Conservation (phyloP, 2,888 invertebrate genomes). For the Eupithecia abbreviata region DNA sequence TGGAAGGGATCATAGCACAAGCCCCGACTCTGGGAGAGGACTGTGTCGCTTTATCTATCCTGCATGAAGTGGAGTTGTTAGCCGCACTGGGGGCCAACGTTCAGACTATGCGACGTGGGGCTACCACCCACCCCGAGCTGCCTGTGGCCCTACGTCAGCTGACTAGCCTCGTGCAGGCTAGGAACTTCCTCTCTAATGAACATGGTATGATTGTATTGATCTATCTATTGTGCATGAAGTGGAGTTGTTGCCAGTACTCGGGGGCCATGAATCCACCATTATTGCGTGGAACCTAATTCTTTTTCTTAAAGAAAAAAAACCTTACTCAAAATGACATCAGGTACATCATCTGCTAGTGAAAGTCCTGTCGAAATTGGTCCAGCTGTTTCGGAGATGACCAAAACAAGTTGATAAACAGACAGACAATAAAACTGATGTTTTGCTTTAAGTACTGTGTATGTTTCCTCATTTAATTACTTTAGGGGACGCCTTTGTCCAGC, state of each 20-base stretch:
- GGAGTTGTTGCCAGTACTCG: constrained; percentile 87
- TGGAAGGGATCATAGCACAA: constrained; percentile 88
- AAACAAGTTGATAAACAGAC: too few species aligned
- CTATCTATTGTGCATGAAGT: constrained; percentile 90
- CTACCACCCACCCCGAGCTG: constrained; percentile 87
- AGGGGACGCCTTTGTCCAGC: too few species aligned
- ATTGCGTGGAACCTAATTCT: too few species aligned
- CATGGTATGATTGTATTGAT: constrained; percentile 83
- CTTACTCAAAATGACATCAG: too few species aligned
- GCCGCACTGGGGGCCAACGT: constrained; percentile 87
- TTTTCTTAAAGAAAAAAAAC: too few species aligned
- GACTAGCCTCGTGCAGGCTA: constrained; percentile 79
- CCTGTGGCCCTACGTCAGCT: constrained; percentile 88
- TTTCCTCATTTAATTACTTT: too few species aligned
- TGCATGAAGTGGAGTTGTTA: constrained; percentile 90
- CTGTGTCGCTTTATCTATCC: constrained; percentile 88
- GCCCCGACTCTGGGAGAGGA: constrained; percentile 88
- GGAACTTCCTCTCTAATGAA: constrained; percentile 5
- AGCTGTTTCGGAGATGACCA: too few species aligned
- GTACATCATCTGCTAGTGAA: too few species aligned
- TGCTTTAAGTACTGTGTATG: too few species aligned
- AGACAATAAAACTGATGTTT: too few species aligned
- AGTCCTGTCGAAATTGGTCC: too few species aligned
- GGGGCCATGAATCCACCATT: constrained; percentile 59
- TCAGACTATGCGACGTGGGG: constrained; percentile 86